Evolutionary conservation across 1,140 invertebrate species (phyloP).

Genomic region (Achroia grisella): DNA sequence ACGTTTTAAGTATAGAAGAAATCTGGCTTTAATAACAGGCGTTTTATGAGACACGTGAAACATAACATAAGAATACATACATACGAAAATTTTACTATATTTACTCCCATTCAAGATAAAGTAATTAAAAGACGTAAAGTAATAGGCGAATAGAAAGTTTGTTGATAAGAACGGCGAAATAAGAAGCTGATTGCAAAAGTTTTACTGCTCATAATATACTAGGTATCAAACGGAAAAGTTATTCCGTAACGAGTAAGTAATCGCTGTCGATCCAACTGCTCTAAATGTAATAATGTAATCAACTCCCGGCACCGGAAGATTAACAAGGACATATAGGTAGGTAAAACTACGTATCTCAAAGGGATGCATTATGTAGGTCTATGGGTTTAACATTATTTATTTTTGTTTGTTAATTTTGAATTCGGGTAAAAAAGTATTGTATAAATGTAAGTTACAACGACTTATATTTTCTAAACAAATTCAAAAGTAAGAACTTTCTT

Average conservation of each 20-base stretch:
- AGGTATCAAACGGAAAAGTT: neutral
- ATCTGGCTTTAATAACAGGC: too few species aligned
- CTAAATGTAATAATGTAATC: conserved; percentile 1
- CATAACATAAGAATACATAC: too few species aligned
- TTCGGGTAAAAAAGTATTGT: neutral
- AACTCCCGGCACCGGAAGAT: neutral
- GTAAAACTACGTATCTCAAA: neutral
- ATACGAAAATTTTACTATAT: too few species aligned
- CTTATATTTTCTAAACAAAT: too few species aligned
- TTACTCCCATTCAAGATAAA: too few species aligned
- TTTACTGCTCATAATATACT: neutral
- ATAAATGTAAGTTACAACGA: neutral
- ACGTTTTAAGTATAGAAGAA: too few species aligned
- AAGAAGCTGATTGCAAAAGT: conserved; percentile 3
- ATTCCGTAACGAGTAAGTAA: conserved; percentile 1
- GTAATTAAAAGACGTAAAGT: neutral
- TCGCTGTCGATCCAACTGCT: conserved; percentile 1
- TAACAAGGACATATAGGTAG: neutral
- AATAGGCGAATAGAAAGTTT: neutral
- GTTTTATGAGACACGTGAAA: too few species aligned
- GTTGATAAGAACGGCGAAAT: neutral
- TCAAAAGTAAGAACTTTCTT: too few species aligned
- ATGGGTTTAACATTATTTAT: too few species aligned
- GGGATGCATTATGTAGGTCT: too few species aligned
- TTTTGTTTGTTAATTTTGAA: too few species aligned